Evolutionary conservation across 2,888 invertebrate species (phyloP), one percentile per base, ranked within the genome.

Genomic region (Rhyacophila evoluta): DNA sequence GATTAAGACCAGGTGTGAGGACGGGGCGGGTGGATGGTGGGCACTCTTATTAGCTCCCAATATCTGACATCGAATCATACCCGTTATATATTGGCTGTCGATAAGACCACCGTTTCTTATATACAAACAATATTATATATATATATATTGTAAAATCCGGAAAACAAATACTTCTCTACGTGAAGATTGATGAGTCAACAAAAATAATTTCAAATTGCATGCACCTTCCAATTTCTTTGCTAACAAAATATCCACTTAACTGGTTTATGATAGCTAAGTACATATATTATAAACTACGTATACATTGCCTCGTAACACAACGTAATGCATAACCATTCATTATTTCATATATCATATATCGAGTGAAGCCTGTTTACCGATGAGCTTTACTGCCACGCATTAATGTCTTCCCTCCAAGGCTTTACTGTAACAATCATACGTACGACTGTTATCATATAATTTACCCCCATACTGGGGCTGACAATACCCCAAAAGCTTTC

Each of bases 281-380:
- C 10, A 55, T 19, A 55, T 55, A 55, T 19, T 19, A 25, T 12
- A 19, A 19, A 25, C 10, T 10, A 25, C 15, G 55, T 55, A 25
- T 55, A 19, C 55, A 19, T 25, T 55, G 55, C 15, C 10, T 55
- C 25, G 55, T 55, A 55, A 55, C 19, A 33, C 69, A 29, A 33
- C 55, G 80, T 80, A 80, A 77, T 67, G 75, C 77, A 78, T 74
- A 78, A 78, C 80, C 80, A 69, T 78, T 80, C 75, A 80, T 80
- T 80, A 80, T 78, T 80, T 38, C 72, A 78, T 78, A 75, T 75
- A 80, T 80, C 80, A 78, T 78, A 71, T 73, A 80, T 78, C 75
- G 41, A 37, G 70, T 29, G 33, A 36, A 38, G 70, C 70, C 73
- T 77, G 77, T 77, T 77, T 77, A 70, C 38, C 38, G 73, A 77